Base-by-base conservation (phyloP, 2,888 invertebrate species). In the Exephanes ischioxanthus region DNA sequence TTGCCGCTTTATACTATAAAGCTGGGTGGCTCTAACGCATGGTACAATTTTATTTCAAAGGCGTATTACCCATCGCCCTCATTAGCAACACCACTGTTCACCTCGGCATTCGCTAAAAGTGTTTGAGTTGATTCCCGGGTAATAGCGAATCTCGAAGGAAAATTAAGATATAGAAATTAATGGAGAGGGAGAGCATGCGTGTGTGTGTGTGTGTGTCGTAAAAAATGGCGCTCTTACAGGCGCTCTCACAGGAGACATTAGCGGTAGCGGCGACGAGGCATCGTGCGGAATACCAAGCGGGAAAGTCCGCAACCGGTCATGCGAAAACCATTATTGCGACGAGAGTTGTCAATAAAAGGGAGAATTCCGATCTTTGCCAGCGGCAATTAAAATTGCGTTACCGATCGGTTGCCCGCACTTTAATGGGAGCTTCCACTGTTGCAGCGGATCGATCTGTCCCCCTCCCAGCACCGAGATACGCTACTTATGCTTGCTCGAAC, bases 91-190 rank as follows among this genome's bases (percentile, higher is more conserved):
- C 71, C 63, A 79, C 55, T 58, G 51, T 79, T 51, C 48, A 11
- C 45, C 37, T 41, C 14, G 77, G 70, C 61, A 79, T 79, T 71
- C 61, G 63, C 51, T 63, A 37, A 79, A 70, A 79, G 48, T 71
- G 53, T 37, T 70, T 37, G 61, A 53, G 63, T n/a, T 53, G 71
- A 79, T 79, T 79, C 53, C 22, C 33, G 53, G 66, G 55, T 16
- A 19, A 33, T 26, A 26, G 9, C 11, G 45, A 71, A 14, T 4
- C 19, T 19, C 22, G 11, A n/a, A 61, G 70, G 41, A 41, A 77
- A 77, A 82, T 82, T 66, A 45, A 77, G 71, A 77, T 77, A 77
- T 77, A 82, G 30, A 82, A 82, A 82, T 82, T 63, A 71, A 66
- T 71, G 82, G 71, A 77, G 66, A 71, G 70, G 48, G 48, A 58